A percentile compares a stretch with the other conserved stretches of the same genome.
Conservation (phyloP, 2,113 vertebrate species). For the Gallinago media region DNA sequence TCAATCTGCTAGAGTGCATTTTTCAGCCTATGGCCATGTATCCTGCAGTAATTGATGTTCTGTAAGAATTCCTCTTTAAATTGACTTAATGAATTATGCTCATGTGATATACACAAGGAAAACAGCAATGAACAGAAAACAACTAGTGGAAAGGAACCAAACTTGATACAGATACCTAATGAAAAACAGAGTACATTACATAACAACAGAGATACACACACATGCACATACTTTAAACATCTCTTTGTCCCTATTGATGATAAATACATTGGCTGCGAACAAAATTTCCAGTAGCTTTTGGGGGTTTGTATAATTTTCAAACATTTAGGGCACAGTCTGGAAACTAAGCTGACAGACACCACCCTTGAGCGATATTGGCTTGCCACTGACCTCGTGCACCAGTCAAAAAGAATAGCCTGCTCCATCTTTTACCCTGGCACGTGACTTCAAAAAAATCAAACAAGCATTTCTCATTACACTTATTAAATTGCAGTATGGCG, state of each 20-base stretch:
- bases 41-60: background rate
- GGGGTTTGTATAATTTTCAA: background rate
- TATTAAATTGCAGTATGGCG: slow-evolving; percentile 61
- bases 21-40: background rate
- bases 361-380: background rate
- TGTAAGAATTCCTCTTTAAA: background rate
- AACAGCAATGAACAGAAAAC: background rate
- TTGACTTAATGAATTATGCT: background rate
- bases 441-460: slow-evolving; percentile 67
- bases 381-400: background rate
- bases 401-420: slow-evolving; percentile 9
- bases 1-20: background rate
- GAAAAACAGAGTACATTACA: accelerated
- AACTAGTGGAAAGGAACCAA: background rate
- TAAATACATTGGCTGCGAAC: background rate
- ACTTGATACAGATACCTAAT: background rate
- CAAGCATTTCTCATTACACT: slow-evolving; percentile 64
- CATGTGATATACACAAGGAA: background rate
- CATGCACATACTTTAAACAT: background rate
- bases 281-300: background rate
- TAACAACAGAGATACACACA: background rate
- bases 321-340: background rate
- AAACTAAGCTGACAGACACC: slow-evolving; percentile 14
- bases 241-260: background rate
- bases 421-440: slow-evolving; percentile 29